Evolutionary conservation across 2,113 vertebrate species (phyloP).

Genomic region (Micromys minutus): DNA sequence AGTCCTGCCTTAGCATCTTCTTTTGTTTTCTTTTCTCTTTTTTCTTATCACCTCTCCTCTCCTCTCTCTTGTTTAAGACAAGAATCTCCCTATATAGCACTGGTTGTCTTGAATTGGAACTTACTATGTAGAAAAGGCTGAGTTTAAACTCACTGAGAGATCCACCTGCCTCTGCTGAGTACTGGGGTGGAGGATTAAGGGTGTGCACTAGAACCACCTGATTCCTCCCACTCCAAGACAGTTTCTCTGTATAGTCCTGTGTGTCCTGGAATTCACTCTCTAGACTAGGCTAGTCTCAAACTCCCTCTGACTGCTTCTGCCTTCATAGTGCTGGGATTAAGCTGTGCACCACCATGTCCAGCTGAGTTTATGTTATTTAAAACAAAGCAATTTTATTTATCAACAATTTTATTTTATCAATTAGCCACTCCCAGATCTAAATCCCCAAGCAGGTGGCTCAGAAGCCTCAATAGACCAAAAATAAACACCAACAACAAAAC

Average conservation of each 20-base stretch:
- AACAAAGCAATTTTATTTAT: too few species aligned
- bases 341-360: too few species aligned
- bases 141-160: background rate
- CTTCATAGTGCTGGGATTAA: background rate
- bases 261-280: background rate
- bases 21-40: background rate
- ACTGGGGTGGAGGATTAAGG: background rate
- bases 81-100: background rate
- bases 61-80: background rate
- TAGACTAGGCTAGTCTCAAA: background rate
- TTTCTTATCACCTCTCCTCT: too few species aligned
- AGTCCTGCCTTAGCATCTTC: background rate
- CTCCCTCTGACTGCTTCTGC: background rate
- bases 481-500: too few species aligned
- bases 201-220: background rate
- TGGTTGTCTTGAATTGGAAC: background rate
- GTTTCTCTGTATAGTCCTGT: background rate
- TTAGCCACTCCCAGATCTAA: too few species aligned
- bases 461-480: too few species aligned
- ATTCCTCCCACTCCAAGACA: background rate
- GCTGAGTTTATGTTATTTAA: background rate
- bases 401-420: too few species aligned
- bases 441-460: too few species aligned
- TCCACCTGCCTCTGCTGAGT: background rate
- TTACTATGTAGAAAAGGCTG: background rate